These are phyloP conservation scores for Drosophila takahashii DNA, from an alignment of 1,140 invertebrate genomes.

Conservation along the genomic window DNA sequence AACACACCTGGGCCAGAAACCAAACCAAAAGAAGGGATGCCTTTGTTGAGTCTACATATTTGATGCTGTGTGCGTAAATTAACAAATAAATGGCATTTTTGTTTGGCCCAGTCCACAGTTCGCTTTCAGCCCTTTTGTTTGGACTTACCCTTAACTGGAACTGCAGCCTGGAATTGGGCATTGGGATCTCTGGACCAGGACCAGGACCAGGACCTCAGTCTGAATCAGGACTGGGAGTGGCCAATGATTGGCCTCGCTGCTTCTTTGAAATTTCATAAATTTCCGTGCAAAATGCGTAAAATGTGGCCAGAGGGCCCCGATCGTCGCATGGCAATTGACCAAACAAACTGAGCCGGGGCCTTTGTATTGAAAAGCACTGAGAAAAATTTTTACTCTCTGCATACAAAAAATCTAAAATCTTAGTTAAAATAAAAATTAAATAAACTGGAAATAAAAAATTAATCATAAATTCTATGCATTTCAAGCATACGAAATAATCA, in stretches of 20 bases:
- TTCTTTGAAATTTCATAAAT: conserved; percentile 77
- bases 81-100: conserved; percentile 82
- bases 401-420: background rate
- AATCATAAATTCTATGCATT: no score
- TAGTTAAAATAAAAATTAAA: background rate
- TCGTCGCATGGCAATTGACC: conserved; percentile 27
- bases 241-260: conserved; percentile 60
- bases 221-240: conserved; percentile 2
- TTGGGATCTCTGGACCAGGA: conserved; percentile 4
- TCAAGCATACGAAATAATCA: no score
- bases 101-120: conserved; percentile 22
- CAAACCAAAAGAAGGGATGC: conserved; percentile 2
- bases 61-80: conserved; percentile 78
- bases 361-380: background rate
- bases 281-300: conserved; percentile 72
- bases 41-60: conserved; percentile 76
- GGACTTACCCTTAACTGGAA: conserved; percentile 3
- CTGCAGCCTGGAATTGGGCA: background rate
- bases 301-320: conserved; percentile 47
- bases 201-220: background rate
- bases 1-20: conserved; percentile 33
- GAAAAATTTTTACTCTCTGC: background rate
- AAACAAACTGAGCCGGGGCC: conserved; percentile 17
- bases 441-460: no score
- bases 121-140: conserved; percentile 43